Evolutionary conservation across 1,140 invertebrate genomes (phyloP).

Genomic region (Drosophila subpulchrella): DNA sequence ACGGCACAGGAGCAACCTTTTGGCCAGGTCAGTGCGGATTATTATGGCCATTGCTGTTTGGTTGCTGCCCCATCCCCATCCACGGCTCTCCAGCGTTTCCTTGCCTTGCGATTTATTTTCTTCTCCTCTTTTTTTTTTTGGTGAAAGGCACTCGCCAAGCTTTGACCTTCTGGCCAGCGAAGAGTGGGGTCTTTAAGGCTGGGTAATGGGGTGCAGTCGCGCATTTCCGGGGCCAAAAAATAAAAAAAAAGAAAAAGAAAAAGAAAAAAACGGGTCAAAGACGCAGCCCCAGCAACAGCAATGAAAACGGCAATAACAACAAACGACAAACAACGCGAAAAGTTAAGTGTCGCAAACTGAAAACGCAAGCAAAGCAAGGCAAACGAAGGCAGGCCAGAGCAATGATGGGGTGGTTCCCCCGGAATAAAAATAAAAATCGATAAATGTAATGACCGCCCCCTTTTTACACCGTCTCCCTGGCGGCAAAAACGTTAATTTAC

Average conservation of each 20-base stretch:
- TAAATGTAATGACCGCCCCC: slow-evolving; percentile 67
- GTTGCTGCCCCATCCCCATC: background rate
- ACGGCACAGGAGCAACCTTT: slow-evolving; percentile 19
- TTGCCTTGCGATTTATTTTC: background rate
- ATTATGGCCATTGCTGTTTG: slow-evolving; percentile 38
- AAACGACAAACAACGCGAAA: slow-evolving; percentile 57
- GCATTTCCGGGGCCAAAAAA: slow-evolving; percentile 58
- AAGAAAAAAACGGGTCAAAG: slow-evolving; percentile 66
- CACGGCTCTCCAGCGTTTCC: background rate
- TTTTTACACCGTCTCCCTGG: slow-evolving; percentile 17
- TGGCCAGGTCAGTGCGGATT: slow-evolving; percentile 48
- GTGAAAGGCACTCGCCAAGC: slow-evolving; percentile 13
- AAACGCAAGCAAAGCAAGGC: slow-evolving; percentile 66
- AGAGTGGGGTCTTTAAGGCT: background rate
- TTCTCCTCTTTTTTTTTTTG: background rate
- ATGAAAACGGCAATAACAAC: slow-evolving; percentile 8
- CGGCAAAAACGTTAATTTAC: slow-evolving; percentile 71
- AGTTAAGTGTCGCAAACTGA: slow-evolving; percentile 74
- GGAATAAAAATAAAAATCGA: slow-evolving; percentile 51
- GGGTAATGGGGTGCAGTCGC: slow-evolving; percentile 42
- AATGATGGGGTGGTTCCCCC: slow-evolving; percentile 14
- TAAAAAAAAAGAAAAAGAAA: slow-evolving; percentile 16
- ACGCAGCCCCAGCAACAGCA: slow-evolving; percentile 40
- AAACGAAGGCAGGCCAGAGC: slow-evolving; percentile 34
- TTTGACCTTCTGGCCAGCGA: slow-evolving; percentile 40